Percentiles rank a stretch among this genome's conserved stretches.
phyloP scores from a whole-genome alignment of 1,140 invertebrate genomes.

The Aleiodes sp. region DNA sequence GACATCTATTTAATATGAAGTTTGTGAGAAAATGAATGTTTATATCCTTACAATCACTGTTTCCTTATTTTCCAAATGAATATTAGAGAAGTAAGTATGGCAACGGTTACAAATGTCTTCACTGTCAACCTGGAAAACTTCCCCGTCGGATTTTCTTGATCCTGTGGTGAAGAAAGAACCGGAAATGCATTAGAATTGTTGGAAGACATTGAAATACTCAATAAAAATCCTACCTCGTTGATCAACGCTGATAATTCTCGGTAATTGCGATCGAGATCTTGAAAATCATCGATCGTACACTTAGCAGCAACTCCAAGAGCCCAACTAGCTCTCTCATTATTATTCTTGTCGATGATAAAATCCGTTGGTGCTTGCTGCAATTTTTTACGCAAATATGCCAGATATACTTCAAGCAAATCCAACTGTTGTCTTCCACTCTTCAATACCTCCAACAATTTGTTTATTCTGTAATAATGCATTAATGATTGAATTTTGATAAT shows the following conservation, averaged over 20 bases:
- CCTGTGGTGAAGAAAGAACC: no score
- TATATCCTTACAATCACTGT: no score
- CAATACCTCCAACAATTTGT: conserved; percentile 39
- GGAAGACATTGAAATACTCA: no score
- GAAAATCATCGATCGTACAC: conserved; percentile 35
- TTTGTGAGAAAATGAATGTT: no score
- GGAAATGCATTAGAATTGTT: no score
- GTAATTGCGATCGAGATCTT: conserved; percentile 33
- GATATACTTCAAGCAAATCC: conserved; percentile 36
- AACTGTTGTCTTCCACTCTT: conserved; percentile 40
- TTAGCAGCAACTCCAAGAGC: conserved; percentile 35
- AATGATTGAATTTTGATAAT: no score
- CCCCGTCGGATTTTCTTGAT: no score
- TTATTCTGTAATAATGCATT: conserved; percentile 34
- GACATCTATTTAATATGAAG: no score
- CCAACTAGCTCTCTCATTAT: conserved; percentile 38
- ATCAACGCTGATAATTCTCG: conserved; percentile 20
- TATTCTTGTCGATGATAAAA: conserved; percentile 39
- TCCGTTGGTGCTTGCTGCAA: conserved; percentile 34
- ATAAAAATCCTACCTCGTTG: conserved; percentile 13
- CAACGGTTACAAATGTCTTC: no score
- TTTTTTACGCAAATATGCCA: conserved; percentile 36
- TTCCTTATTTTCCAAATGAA: no score
- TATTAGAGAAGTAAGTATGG: no score
- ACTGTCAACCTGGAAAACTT: no score